These are phyloP conservation scores for Xanthia togata DNA, from an alignment of 2,888 invertebrate genomes.

Conservation along the genomic window DNA sequence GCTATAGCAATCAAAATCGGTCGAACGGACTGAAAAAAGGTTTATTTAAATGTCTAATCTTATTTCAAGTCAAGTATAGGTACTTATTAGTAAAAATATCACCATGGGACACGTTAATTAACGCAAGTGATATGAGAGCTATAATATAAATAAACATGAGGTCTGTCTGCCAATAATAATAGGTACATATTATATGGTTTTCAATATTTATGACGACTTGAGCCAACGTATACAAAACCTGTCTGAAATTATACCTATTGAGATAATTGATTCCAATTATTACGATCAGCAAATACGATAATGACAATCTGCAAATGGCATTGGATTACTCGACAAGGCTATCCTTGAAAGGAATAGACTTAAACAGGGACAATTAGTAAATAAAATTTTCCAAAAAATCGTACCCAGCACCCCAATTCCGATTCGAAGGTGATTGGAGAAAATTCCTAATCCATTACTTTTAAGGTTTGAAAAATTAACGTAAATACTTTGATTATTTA, in stretches of 20 bases:
- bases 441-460: background rate
- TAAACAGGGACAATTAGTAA: background rate
- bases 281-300: constrained; percentile 11
- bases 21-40: no score
- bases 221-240: constrained; percentile 12
- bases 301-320: background rate
- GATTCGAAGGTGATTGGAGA: background rate
- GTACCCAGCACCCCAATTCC: background rate
- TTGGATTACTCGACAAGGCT: background rate
- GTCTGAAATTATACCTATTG: background rate
- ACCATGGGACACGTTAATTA: constrained; percentile 24
- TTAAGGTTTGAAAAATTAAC: background rate
- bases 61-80: no score
- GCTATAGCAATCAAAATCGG: no score
- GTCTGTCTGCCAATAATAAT: background rate
- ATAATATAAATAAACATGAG: background rate
- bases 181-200: background rate
- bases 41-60: no score
- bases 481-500: no score
- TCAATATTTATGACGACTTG: background rate
- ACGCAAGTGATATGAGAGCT: background rate
- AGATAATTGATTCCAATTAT: constrained; percentile 19
- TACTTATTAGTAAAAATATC: background rate
- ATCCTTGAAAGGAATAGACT: background rate
- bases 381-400: background rate